Conservation (phyloP, 1,140 invertebrate genomes). For the Tetramorium simillimum region DNA sequence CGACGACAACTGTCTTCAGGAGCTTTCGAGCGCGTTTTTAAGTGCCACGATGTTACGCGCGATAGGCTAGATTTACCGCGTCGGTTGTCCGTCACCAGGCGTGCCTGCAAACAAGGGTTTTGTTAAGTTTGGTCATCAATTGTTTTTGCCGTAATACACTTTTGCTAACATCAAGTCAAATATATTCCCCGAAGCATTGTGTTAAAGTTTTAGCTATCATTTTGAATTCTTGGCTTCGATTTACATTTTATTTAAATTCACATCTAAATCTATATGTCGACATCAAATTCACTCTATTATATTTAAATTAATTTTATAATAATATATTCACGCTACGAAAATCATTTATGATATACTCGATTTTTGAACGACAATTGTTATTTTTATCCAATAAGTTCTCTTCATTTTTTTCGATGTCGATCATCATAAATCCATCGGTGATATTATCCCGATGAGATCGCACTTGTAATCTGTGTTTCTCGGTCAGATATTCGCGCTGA, state of each 20-base stretch:
- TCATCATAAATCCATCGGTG: not conserved
- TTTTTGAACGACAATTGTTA: not conserved
- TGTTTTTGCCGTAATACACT: not conserved
- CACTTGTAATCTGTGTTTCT: not conserved
- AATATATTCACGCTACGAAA: not conserved
- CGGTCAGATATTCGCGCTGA: conserved; percentile 3
- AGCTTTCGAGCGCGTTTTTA: not conserved
- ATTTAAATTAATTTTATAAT: not conserved
- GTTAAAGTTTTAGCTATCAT: not conserved
- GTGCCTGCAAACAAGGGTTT: not conserved
- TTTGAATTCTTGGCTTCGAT: not conserved
- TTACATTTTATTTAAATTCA: conserved; percentile 1
- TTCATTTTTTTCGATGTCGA: not conserved
- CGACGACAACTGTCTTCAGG: conserved; percentile 15
- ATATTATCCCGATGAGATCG: conserved; percentile 1
- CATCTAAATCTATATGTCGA: not conserved
- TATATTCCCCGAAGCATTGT: not conserved
- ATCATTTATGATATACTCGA: not conserved
- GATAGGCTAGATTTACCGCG: not conserved
- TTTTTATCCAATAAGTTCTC: not conserved
- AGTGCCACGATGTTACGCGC: not conserved
- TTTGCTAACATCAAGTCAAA: not conserved
- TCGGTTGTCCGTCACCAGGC: not conserved
- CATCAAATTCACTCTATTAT: not conserved
- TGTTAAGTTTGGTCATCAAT: not conserved